Base-by-base conservation (phyloP, 2,888 invertebrate species). In the Rhamphomyia laevipes region DNA sequence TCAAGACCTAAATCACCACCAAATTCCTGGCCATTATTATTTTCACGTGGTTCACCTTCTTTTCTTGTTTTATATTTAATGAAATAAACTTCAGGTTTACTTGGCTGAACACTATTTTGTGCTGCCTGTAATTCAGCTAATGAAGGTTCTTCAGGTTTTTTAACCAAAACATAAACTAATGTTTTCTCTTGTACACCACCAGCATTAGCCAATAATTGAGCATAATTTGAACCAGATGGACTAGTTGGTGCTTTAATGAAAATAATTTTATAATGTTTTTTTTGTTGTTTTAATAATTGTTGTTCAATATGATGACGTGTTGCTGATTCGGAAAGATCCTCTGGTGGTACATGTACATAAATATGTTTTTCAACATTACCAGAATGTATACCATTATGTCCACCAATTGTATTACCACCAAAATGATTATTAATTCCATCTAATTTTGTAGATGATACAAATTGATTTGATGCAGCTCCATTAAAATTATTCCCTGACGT, bases 291-390 rank as follows among this genome's bases (percentile, higher is more conserved):
- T 71, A 42, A 82, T 75, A 51, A 80, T 77, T 42, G 80, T 74
- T 50, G 79, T 78, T 23, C 80, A 78, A 12, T 33, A 21, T 52
- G 77, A 74, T 82, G 77, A 63, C 72, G 79, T 2, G 81, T 77
- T 12, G 80, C 75, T 12, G 77, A 78, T 59, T 80, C 75, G 59
- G 86, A 86, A 13, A 81, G 81, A 64, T 88, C 87, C 55, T 86
- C 86, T 37, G 88, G 88, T 17, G 88, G 87, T 23, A 88, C 86
- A 66, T 88, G 88, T 6, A 89, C 87, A 72, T 88, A 89, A 4
- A 89, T 87, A 65, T 88, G 88, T 61, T 89, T 89, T 68, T 88
- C 87, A 60, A 86, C 78, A 48, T 83, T 78, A 47, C 56, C 51
- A 2, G 57, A 57, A n/a, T 60, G 53, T 27, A 57, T 55, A 5